These are phyloP conservation scores for Centropus bengalensis DNA, from an alignment of 2,113 vertebrate genomes.

Conservation along the genomic window DNA sequence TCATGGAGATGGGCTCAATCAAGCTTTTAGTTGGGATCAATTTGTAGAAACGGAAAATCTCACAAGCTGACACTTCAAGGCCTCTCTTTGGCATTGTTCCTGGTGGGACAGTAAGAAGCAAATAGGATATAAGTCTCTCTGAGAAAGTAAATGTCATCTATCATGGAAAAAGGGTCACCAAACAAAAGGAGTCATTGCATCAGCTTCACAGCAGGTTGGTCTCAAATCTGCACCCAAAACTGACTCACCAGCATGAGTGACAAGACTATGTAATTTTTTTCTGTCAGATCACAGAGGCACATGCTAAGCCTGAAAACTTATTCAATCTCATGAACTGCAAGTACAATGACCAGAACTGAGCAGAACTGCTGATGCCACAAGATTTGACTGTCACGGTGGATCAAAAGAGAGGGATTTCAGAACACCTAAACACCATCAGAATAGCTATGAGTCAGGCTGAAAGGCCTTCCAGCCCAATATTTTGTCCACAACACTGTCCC, in stretches of 20 bases:
- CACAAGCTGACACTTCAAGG: conserved; percentile 89
- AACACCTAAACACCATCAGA: not conserved
- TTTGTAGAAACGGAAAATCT: conserved; percentile 96
- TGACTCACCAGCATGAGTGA: not conserved
- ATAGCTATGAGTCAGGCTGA: not conserved
- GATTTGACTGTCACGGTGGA: not conserved
- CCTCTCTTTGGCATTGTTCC: conserved; percentile 94
- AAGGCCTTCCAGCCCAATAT: not conserved
- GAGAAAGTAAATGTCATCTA: not conserved
- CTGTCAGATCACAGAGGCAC: not conserved
- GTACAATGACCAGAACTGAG: not conserved
- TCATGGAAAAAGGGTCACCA: not conserved
- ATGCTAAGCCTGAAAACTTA: not conserved
- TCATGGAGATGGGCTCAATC: conserved; percentile 93
- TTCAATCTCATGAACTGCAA: not conserved
- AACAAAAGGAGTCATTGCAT: not conserved
- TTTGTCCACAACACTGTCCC: rapidly evolving
- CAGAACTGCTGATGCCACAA: not conserved
- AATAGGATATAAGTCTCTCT: not conserved
- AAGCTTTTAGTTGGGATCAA: conserved; percentile 88
- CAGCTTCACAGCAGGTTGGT: not conserved
- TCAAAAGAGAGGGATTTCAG: not conserved
- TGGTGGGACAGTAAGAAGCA: conserved; percentile 35
- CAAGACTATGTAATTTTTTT: not conserved
- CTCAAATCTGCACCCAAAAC: not conserved